Conservation (phyloP, 2,797 vertebrate genomes). For the Simalia tracyae region DNA sequence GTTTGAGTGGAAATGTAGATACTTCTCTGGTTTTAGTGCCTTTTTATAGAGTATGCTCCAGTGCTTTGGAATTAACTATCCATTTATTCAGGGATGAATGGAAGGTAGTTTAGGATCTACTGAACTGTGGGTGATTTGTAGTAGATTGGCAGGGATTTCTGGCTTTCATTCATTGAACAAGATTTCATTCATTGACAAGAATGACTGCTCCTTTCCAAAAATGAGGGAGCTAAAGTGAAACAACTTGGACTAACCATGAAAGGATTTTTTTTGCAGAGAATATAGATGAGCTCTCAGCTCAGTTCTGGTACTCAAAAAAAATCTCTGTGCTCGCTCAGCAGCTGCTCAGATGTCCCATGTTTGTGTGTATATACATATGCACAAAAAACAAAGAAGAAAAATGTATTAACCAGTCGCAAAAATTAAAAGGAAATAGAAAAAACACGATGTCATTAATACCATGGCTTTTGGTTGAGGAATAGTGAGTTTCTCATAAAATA, state of each 20-base stretch:
- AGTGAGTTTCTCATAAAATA: neutral
- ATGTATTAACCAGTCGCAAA: neutral
- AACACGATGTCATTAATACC: neutral
- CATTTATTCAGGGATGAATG: neutral
- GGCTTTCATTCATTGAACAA: neutral
- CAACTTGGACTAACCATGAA: neutral
- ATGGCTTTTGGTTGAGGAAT: neutral
- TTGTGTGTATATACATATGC: neutral
- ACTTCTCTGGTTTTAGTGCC: neutral
- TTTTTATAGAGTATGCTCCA: neutral
- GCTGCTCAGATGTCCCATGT: neutral
- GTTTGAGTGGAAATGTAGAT: neutral
- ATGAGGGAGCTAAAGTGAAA: neutral
- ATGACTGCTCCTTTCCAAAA: neutral
- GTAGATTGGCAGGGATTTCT: neutral
- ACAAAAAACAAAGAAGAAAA: neutral
- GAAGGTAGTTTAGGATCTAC: neutral
- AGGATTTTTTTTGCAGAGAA: neutral
- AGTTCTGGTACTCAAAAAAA: neutral
- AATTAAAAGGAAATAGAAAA: neutral
- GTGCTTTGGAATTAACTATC: neutral
- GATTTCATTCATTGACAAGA: neutral
- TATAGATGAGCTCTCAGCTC: neutral
- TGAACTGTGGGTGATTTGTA: neutral
- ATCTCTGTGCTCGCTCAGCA: neutral